Base-by-base conservation (phyloP, 2,888 invertebrate genomes). In the Sminthurinus aureus region DNA sequence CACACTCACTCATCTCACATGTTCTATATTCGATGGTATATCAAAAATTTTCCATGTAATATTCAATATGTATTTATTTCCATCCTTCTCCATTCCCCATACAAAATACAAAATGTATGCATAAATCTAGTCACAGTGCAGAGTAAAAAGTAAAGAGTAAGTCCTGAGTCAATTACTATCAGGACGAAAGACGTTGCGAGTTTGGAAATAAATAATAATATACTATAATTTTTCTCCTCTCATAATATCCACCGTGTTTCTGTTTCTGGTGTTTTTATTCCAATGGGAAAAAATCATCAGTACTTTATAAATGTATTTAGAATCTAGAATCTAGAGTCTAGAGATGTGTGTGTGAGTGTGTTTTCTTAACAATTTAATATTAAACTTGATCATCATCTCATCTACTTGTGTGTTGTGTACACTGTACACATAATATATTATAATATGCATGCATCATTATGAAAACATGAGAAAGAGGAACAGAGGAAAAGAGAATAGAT, bases 1-100 rank as follows among this genome's bases (percentile, higher is more conserved):
- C 38, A 38, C 38, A 38, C 38, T 4, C 38, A 38, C 38, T 4
- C 38, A 38, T 6, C 84, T 83, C 83, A 82, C 81, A 85, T 85
- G 84, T 84, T 84, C 83, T 67, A 83, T 82, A 81, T 83, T 79
- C 71, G n/a, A n/a, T n/a, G n/a, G n/a, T n/a, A n/a, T n/a, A 38
- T 38, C 38, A 38, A 38, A 38, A 38, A 4, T 6, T 6, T 38
- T 38, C 38, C 38, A 38, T 38, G 38, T 38, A 38, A 38, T n/a
- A n/a, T n/a, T n/a, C n/a, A n/a, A n/a, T n/a, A n/a, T n/a, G n/a
- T n/a, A n/a, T n/a, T n/a, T n/a, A n/a, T n/a, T n/a, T n/a, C n/a
- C n/a, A n/a, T n/a, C n/a, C n/a, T n/a, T n/a, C n/a, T n/a, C n/a
- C n/a, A n/a, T n/a, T n/a, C n/a, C 38, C 1, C 1, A 38, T 38